phyloP scores from a whole-genome alignment of 2,113 vertebrate species.

The Hiodon tergisus region DNA sequence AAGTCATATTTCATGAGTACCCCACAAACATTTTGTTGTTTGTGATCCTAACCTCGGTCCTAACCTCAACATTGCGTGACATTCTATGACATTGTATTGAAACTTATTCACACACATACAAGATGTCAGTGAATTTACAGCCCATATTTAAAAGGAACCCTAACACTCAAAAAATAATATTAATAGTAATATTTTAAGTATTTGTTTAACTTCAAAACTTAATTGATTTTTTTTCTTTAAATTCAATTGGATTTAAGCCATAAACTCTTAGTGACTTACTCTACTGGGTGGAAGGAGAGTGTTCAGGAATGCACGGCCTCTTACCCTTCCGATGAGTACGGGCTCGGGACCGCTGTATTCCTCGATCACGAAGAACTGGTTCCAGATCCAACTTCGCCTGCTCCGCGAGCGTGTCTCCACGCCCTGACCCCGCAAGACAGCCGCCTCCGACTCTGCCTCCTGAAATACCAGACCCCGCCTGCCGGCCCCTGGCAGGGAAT shows the following conservation, averaged over 20 bases:
- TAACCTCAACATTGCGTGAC: too few species aligned
- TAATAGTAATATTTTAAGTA: too few species aligned
- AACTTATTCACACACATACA: too few species aligned
- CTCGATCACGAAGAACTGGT: constrained; percentile 91
- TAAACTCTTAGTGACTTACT: background rate
- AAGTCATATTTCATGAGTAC: too few species aligned
- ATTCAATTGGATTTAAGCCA: background rate
- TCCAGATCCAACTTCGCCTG: constrained; percentile 87
- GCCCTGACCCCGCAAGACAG: background rate
- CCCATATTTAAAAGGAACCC: too few species aligned
- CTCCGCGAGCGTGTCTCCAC: constrained; percentile 51
- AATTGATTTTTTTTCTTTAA: too few species aligned
- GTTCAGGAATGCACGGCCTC: constrained; percentile 15
- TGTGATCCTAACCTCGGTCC: too few species aligned
- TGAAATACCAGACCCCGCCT: constrained; percentile 35
- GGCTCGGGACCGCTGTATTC: constrained; percentile 85
- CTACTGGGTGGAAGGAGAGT: background rate
- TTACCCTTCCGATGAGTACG: constrained; percentile 85
- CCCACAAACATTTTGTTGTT: too few species aligned
- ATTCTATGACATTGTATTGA: too few species aligned
- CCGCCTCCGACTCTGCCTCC: background rate
- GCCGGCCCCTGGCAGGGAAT: background rate
- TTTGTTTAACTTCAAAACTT: too few species aligned
- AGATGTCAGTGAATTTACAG: too few species aligned
- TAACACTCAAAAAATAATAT: too few species aligned